Evolutionary conservation across 2,113 vertebrate species (phyloP), one percentile per base, ranked within the genome.

Genomic region (Gopherus flavomarginatus): DNA sequence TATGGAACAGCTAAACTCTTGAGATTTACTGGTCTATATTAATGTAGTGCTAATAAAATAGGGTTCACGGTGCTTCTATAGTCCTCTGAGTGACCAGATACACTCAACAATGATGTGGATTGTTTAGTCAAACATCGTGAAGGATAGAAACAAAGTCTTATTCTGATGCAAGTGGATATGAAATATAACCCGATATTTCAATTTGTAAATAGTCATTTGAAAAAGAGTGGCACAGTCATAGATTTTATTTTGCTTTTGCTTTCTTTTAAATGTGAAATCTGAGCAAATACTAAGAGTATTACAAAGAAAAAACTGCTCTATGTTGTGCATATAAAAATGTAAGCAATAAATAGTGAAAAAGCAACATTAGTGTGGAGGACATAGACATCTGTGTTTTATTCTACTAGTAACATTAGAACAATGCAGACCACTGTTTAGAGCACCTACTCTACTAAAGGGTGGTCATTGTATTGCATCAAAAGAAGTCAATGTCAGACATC

Each of bases 101-200:
- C 21, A 84, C 54, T 89, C 38, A 89, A 83, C 17, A 86, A 69
- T 0, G 86, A 17, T 53, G 86, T 92, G 42, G 72, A 57, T 85
- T 75, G 52, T 92, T 97, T 95, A 96, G 95, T 89, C 85, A 93
- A 94, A 94, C 69, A 50, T 11, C 69, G n/a, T 90, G 95, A 93
- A 86, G 75, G 77, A 85, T 16, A 81, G 38, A 96, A 90, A 97
- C 13, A 85, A 89, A 94, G 88, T 52, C 92, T 98, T 98, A 94
- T 98, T 96, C 95, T 98, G 98, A 98, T 97, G 98, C 97, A 98
- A 92, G 82, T 77, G 69, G 1, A 24, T 17, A 22, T 42, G 35
- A 88, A 53, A 72, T 44, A 26, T 86, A 83, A 84, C n/a, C 12
- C 6, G 0, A 11, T 90, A 11, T 77, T 75, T 77, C 22, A 87